Evolutionary conservation across 2,113 vertebrate species (phyloP).

Genomic region (Hydropotes inermis): DNA sequence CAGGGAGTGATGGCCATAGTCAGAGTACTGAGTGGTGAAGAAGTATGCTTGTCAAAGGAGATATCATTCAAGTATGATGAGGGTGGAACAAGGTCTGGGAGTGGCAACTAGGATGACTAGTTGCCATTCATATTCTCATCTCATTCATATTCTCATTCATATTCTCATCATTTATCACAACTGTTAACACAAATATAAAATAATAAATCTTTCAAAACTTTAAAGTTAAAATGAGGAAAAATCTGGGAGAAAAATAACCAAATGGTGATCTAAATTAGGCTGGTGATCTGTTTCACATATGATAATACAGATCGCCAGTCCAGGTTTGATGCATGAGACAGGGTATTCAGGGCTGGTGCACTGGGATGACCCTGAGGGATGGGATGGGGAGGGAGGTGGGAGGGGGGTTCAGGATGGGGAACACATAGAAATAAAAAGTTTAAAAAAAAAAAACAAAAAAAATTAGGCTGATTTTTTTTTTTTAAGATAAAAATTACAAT

Average conservation of each 20-base stretch:
- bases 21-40: neutral
- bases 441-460: neutral
- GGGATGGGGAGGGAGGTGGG: neutral
- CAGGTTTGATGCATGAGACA: neutral
- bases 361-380: neutral
- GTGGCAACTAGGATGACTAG: neutral
- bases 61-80: neutral
- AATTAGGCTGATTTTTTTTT: neutral
- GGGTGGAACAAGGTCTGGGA: neutral
- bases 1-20: neutral
- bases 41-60: neutral
- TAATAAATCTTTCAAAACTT: neutral
- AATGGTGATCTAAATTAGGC: neutral
- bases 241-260: neutral
- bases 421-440: neutral
- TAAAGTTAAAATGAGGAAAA: neutral
- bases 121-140: neutral
- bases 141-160: neutral
- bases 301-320: neutral
- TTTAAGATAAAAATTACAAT: neutral
- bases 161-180: neutral
- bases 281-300: neutral
- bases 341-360: neutral
- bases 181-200: neutral
- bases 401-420: neutral